Base-by-base conservation (phyloP, 2,797 vertebrate genomes). In the Notolepis coatsorum region DNA sequence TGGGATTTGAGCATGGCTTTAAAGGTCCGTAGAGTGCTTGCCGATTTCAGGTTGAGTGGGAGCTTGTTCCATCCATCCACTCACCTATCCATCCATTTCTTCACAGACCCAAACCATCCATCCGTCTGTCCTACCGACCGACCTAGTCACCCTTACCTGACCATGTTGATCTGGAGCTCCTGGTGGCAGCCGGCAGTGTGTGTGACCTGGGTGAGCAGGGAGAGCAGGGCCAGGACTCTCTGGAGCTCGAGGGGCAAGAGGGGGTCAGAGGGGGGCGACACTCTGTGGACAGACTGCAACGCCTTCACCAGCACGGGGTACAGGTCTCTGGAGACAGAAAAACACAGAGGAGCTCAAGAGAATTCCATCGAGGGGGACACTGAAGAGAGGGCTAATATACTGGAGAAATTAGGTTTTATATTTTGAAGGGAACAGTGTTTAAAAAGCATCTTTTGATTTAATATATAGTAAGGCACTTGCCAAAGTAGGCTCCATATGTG, bases 221-320 rank as follows among this genome's bases (percentile, higher is more conserved):
- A 93, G n/a, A 99, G 75, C 27, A 97, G 75, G 7, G 96, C 92
- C 0, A 90, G 70, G 7, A 92, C 82, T 67, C 92, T 88, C 64
- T 96, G 95, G 48, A 95, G 76, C 72, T 85, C 82, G 63, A 94
- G 68, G n/a, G 84, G 80, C 18, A 41, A 18, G 27, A 84, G 30
- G 1, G 70, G 70, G 30, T 77, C 86, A 3, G 81, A 86, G 3
- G 72, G 59, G 23, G 0, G 1, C 54, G 91, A 81, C n/a, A 83
- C 28, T 1, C 72, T 59, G 0, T 93, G 91, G 15, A 94, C 68
- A 0, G 89, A 88, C 91, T 96, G 96, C 49, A 99, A 62, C 2
- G 87, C 82, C 81, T 64, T 93, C 75, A 95, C 84, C 69, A 99
- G 81, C 66, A 96, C 89, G 23, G 96, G 93, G 77, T 98, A 99